Evolutionary conservation across 2,888 invertebrate genomes (phyloP).

Genomic region (Sinhomidia bicolor): DNA sequence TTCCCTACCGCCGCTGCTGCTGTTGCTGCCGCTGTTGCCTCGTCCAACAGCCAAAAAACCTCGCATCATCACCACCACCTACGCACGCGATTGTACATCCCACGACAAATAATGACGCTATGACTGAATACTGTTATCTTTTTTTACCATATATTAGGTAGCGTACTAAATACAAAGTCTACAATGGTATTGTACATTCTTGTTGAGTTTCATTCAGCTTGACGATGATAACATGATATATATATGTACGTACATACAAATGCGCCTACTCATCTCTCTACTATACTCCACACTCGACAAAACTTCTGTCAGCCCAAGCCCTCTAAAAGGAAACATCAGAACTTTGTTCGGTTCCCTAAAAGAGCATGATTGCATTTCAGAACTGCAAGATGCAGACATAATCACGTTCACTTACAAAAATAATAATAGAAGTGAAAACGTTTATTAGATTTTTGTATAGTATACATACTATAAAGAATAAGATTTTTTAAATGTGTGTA

Average conservation of each 20-base stretch:
- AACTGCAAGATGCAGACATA: constrained; percentile 65
- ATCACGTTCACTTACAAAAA: not conserved
- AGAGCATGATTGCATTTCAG: constrained; percentile 32
- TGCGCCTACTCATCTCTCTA: no score
- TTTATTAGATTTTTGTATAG: no score
- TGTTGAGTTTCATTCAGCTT: not conserved
- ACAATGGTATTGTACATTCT: not conserved
- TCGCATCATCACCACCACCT: constrained; percentile 46
- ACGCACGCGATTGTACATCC: constrained; percentile 46
- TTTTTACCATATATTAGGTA: not conserved
- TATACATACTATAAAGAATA: no score
- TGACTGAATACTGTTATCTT: not conserved
- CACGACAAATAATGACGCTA: not conserved
- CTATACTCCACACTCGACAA: not conserved
- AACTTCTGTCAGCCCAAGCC: constrained; percentile 59
- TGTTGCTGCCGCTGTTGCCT: not conserved
- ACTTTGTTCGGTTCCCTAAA: constrained; percentile 48
- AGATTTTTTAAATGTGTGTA: no score
- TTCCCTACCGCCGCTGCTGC: not conserved
- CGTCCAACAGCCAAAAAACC: not conserved
- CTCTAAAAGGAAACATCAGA: constrained; percentile 67
- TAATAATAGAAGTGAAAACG: not conserved
- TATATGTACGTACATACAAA: not conserved
- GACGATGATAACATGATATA: not conserved
- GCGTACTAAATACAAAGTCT: not conserved